Evolutionary conservation across 1,140 invertebrate genomes (phyloP).

Genomic region (Drosophila equinoxialis): DNA sequence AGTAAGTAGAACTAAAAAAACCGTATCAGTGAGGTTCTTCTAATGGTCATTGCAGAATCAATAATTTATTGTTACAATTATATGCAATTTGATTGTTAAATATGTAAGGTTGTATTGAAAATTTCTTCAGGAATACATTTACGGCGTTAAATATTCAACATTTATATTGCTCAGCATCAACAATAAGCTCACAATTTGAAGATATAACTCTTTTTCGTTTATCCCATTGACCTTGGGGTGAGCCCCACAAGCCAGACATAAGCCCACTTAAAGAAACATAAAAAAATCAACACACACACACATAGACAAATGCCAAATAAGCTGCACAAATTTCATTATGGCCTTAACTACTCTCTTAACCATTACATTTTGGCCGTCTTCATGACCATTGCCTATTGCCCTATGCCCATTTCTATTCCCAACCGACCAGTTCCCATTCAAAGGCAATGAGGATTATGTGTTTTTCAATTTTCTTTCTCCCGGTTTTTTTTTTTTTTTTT

Average conservation of each 20-base stretch:
- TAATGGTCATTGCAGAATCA: too few species aligned
- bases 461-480: constrained; percentile 54
- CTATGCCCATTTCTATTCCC: constrained; percentile 47
- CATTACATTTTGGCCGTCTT: constrained; percentile 61
- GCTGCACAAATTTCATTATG: constrained; percentile 70
- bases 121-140: background rate
- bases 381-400: constrained; percentile 39
- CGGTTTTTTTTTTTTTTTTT: constrained; percentile 21
- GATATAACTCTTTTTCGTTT: constrained; percentile 7
- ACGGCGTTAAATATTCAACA: background rate
- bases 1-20: too few species aligned
- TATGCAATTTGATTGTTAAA: too few species aligned
- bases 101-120: too few species aligned
- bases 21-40: too few species aligned
- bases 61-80: too few species aligned
- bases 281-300: constrained; percentile 60
- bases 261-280: constrained; percentile 58
- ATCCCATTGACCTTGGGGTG: constrained; percentile 3
- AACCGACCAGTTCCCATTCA: constrained; percentile 11
- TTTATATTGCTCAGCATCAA: background rate
- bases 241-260: constrained; percentile 5
- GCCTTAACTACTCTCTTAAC: constrained; percentile 21
- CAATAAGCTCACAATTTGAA: background rate
- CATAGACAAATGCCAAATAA: constrained; percentile 18
- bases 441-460: constrained; percentile 69